phyloP scores from a whole-genome alignment of 2,113 vertebrate genomes.

The Stegastes partitus region DNA sequence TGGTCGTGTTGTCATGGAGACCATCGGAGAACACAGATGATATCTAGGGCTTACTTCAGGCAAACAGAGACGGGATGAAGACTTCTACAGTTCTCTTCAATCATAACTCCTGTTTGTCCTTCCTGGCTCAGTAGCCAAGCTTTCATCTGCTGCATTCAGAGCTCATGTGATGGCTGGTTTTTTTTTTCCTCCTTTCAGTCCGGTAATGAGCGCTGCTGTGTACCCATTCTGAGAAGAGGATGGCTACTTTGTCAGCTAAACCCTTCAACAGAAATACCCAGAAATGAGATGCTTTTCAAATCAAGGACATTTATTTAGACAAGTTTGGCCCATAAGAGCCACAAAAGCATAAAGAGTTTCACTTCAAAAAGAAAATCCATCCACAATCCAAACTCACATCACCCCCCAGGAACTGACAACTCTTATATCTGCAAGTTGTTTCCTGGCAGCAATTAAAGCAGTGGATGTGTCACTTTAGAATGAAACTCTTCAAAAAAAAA shows the following conservation, averaged over 20 bases:
- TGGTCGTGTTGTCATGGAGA: constrained; percentile 54
- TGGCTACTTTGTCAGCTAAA: neutral
- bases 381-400: neutral
- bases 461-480: neutral
- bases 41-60: constrained; percentile 3
- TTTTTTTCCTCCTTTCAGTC: neutral
- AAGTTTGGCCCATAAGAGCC: constrained; percentile 28
- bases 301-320: constrained; percentile 59
- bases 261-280: constrained; percentile 32
- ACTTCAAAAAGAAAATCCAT: constrained; percentile 21
- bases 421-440: neutral
- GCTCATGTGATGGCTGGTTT: neutral
- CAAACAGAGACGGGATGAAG: neutral
- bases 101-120: neutral
- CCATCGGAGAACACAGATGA: neutral
- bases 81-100: neutral
- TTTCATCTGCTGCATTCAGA: constrained; percentile 23
- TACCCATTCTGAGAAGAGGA: neutral
- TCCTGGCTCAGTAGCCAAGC: constrained; percentile 3
- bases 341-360: constrained; percentile 29
- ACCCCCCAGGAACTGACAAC: neutral
- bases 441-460: neutral
- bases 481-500: constrained; percentile 29
- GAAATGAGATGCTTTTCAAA: constrained; percentile 20
- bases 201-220: neutral